Evolutionary conservation across 1,140 invertebrate genomes (phyloP).

Genomic region (Aradophagus sp.): DNA sequence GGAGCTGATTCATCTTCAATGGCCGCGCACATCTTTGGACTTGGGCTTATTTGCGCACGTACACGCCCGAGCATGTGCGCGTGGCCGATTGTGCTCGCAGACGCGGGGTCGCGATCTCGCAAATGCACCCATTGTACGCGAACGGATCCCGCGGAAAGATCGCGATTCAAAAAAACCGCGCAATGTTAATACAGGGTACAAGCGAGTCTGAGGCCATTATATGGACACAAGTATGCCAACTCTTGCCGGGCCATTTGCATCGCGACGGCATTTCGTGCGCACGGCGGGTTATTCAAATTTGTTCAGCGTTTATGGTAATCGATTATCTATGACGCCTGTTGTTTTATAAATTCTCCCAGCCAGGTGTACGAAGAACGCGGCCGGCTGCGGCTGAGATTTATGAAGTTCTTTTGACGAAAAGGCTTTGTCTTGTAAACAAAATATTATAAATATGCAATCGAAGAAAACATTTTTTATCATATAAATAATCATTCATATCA

Average conservation of each 20-base stretch:
- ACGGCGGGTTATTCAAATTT: constrained; percentile 53
- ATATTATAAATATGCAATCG: no score
- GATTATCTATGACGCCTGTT: constrained; percentile 48
- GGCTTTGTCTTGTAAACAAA: no score
- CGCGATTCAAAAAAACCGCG: constrained; percentile 40
- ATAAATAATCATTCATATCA: no score
- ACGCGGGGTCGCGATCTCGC: constrained; percentile 53
- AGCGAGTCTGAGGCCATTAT: constrained; percentile 42
- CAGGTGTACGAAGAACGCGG: no score
- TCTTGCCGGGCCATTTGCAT: constrained; percentile 32
- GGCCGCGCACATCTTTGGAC: no score
- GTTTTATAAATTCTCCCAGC: constrained; percentile 32
- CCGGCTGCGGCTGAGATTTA: no score
- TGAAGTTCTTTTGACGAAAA: no score
- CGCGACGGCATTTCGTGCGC: constrained; percentile 15
- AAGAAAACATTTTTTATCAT: no score
- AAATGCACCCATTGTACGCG: constrained; percentile 55
- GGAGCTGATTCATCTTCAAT: no score
- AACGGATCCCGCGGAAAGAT: constrained; percentile 46
- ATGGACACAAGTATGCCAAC: constrained; percentile 27
- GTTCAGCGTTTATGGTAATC: constrained; percentile 45
- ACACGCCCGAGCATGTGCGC: constrained; percentile 15
- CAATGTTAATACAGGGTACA: constrained; percentile 51
- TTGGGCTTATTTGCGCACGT: no score
- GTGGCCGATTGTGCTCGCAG: constrained; percentile 20